Evolutionary conservation across 2,797 vertebrate species (phyloP).

Genomic region (Cryptoprocta ferox): DNA sequence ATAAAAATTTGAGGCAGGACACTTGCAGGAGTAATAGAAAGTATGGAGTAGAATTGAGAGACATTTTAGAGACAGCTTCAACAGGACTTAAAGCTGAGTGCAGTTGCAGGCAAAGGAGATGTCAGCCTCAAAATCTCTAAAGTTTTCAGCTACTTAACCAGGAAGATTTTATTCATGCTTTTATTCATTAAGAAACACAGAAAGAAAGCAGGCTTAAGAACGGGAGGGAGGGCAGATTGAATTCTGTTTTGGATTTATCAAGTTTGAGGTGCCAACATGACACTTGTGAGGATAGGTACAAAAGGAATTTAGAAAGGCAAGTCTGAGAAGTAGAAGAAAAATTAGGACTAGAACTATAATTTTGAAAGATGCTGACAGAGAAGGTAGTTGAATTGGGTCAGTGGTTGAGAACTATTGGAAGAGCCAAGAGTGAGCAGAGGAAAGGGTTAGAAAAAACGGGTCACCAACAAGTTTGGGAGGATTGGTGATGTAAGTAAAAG

Average conservation of each 20-base stretch:
- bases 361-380: neutral
- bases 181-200: neutral
- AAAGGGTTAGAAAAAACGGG: neutral
- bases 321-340: neutral
- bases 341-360: neutral
- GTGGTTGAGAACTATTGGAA: neutral
- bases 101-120: neutral
- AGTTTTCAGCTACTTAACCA: neutral
- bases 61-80: neutral
- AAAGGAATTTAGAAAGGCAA: constrained; percentile 24
- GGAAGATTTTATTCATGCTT: neutral
- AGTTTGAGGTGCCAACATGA: neutral
- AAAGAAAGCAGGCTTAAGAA: neutral
- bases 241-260: neutral
- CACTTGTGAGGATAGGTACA: neutral
- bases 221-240: neutral
- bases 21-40: neutral
- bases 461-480: neutral
- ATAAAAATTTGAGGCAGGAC: neutral
- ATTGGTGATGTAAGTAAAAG: neutral
- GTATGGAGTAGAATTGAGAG: neutral
- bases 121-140: neutral
- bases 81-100: neutral
- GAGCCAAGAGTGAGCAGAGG: neutral
- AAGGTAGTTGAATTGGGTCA: neutral